A percentile compares a stretch with the other conserved stretches of the same genome.
phyloP scores from a whole-genome alignment of 2,888 invertebrate species.

The Masnerella sp. region DNA sequence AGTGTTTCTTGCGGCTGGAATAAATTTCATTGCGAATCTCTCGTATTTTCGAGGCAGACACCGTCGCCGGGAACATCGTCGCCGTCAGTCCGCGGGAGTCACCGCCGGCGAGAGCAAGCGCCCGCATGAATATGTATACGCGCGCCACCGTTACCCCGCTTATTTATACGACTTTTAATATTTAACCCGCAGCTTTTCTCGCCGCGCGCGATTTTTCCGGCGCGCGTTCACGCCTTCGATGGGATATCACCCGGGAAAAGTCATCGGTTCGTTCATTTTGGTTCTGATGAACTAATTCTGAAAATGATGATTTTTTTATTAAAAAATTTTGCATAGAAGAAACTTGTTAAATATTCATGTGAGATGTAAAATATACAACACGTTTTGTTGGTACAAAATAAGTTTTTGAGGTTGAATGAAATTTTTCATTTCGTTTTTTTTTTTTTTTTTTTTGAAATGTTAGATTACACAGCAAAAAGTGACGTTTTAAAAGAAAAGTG shows the following conservation, averaged over 20 bases:
- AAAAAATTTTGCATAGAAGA: too few species aligned
- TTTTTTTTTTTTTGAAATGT: too few species aligned
- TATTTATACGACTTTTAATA: slow-evolving; percentile 74
- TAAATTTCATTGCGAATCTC: slow-evolving; percentile 59
- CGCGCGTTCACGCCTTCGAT: slow-evolving; percentile 4
- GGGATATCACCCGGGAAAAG: too few species aligned
- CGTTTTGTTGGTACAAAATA: too few species aligned
- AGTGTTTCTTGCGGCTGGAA: slow-evolving; percentile 59
- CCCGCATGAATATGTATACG: slow-evolving; percentile 69
- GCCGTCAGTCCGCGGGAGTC: slow-evolving; percentile 57
- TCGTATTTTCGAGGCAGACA: slow-evolving; percentile 56
- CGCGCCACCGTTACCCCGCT: slow-evolving; percentile 53
- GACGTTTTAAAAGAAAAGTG: too few species aligned
- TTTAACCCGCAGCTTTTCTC: slow-evolving; percentile 72
- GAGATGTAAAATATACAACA: too few species aligned
- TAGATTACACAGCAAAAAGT: too few species aligned
- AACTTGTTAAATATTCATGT: too few species aligned
- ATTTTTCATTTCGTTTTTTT: too few species aligned
- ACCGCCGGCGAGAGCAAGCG: slow-evolving; percentile 60
- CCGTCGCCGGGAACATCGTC: slow-evolving; percentile 58
- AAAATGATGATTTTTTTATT: not conserved
- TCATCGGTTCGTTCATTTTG: too few species aligned
- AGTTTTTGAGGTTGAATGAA: too few species aligned
- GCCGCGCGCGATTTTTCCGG: slow-evolving; percentile 51
- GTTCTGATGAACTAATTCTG: not conserved